phyloP scores from a whole-genome alignment of 2,888 invertebrate species.

The Maniola hyperantus region DNA sequence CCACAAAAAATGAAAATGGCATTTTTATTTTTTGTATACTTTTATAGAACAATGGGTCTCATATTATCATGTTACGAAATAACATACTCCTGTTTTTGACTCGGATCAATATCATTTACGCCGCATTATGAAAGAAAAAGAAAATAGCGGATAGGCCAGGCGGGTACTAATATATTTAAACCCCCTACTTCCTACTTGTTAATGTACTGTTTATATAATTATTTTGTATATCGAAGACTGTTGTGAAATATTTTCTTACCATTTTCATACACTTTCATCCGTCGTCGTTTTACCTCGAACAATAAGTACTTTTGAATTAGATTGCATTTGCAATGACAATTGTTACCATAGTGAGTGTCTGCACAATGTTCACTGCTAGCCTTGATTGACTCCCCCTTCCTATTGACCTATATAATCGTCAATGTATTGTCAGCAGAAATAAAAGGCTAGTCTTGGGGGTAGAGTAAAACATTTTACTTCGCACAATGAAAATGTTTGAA shows the following conservation, averaged over 20 bases:
- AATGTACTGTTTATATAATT: too few species aligned
- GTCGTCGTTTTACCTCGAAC: not conserved
- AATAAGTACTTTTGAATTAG: slow-evolving; percentile 4
- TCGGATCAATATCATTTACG: too few species aligned
- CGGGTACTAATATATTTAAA: too few species aligned
- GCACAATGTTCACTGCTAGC: slow-evolving; percentile 28
- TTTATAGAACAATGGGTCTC: not conserved
- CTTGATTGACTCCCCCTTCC: slow-evolving; percentile 28
- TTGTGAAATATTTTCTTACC: too few species aligned
- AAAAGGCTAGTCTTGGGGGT: slow-evolving; percentile 24
- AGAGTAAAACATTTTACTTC: slow-evolving; percentile 25
- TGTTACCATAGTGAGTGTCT: slow-evolving; percentile 15
- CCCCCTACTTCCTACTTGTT: too few species aligned
- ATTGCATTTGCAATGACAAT: slow-evolving; percentile 12
- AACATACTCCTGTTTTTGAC: not conserved
- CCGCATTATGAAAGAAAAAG: too few species aligned
- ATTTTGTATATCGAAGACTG: too few species aligned
- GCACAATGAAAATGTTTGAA: slow-evolving; percentile 16
- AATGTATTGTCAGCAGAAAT: slow-evolving; percentile 34
- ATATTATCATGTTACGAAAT: not conserved
- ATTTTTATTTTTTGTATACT: not conserved
- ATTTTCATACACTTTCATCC: not conserved
- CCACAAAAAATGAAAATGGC: too few species aligned
- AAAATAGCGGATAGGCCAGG: too few species aligned
- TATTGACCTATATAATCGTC: slow-evolving; percentile 26